phyloP scores from a whole-genome alignment of 2,888 invertebrate species.

The Listrodromus nycthemerus region DNA sequence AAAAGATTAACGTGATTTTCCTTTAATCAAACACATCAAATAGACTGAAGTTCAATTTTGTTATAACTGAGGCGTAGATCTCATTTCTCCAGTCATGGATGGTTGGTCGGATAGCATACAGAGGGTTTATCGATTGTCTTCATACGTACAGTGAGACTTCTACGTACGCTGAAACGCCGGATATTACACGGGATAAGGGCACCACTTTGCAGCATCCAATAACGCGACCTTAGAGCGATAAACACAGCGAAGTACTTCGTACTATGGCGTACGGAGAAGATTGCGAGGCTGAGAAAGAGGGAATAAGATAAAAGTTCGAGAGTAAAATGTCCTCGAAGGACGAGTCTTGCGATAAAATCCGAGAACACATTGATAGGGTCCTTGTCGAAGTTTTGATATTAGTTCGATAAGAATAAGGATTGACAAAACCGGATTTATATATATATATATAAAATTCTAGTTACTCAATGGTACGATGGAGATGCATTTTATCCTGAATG shows the following conservation, averaged over 20 bases:
- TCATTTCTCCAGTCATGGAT: not conserved
- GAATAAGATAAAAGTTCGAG: conserved; percentile 38
- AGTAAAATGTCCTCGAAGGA: conserved; percentile 29
- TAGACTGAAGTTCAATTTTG: conserved; percentile 45
- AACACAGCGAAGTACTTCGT: conserved; percentile 36
- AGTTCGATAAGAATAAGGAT: conserved; percentile 51
- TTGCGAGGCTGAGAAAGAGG: conserved; percentile 22
- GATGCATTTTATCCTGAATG: conserved; percentile 25
- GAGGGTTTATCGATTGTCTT: conserved; percentile 53
- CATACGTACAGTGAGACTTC: conserved; percentile 24
- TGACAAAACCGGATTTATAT: not conserved
- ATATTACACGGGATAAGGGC: conserved; percentile 65
- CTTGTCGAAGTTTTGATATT: conserved; percentile 39
- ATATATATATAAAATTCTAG: conserved; percentile 13
- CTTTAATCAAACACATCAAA: too few relatives aligned
- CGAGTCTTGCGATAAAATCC: conserved; percentile 55
- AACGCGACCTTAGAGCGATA: conserved; percentile 51
- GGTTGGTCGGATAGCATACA: not conserved
- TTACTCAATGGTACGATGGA: conserved; percentile 29
- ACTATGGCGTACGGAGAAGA: conserved; percentile 8
- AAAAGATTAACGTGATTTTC: too few relatives aligned
- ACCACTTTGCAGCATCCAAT: conserved; percentile 53
- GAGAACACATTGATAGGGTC: conserved; percentile 26
- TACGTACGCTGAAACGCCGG: conserved; percentile 54
- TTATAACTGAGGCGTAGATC: conserved; percentile 12